Base-by-base conservation (phyloP, 2,888 invertebrate genomes). In the Stenotaenia linearis region DNA sequence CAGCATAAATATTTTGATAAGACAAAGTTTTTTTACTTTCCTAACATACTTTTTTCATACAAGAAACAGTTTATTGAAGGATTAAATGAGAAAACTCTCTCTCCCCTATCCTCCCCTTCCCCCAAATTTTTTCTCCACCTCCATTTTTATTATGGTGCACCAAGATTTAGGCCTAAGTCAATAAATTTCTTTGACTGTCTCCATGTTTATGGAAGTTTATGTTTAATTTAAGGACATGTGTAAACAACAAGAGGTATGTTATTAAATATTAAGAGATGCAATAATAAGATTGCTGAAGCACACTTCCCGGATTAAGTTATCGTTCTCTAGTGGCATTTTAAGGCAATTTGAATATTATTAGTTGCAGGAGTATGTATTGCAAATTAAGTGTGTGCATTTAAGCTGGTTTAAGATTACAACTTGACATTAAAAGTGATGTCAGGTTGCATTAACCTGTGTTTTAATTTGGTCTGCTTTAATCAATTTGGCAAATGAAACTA, bases 281-380 rank as follows among this genome's bases (percentile, higher is more conserved):
- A 40, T 10, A 15, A 7, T 56, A 56, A 6, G 23, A 18, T 21
- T 23, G 15, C 56, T 56, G 1, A 6, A 56, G 21, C 21, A 21
- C 56, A 56, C 21, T 5, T 56, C 56, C 23, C 4, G 56, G 56
- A 56, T 56, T 56, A 56, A 56, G 56, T 21, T 56, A 23, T n/a
- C 56, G 10, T 56, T 21, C 56, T 21, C 56, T 56, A 23, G 56
- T 56, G 56, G 56, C 56, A 10, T 56, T 56, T 56, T 56, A 56
- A 56, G 18, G 56, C 56, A 56, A 56, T 56, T 56, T 56, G 56
- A 56, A 56, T 56, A 56, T 56, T 56, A 56, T 56, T 56, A 56
- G 56, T 56, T 23, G 56, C n/a, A 56, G 21, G 56, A 21, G 56
- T 56, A 23, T 23, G 23, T 56, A 18, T 23, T 23, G 56, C 21